phyloP scores from a whole-genome alignment of 1,140 invertebrate genomes.

The Scaptomyza montana region DNA sequence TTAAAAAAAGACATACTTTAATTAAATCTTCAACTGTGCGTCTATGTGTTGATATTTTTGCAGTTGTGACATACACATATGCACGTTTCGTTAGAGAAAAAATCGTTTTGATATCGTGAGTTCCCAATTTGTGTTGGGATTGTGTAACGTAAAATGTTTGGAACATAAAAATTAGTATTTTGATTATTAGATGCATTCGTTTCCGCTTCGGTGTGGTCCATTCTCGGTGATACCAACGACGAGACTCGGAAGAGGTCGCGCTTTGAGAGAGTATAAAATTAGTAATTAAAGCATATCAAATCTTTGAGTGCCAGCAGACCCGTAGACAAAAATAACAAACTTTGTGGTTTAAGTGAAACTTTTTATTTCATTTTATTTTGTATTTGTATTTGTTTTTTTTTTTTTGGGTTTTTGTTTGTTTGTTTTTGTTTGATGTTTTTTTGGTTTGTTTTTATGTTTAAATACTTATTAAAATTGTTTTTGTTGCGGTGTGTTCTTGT shows the following conservation, averaged over 20 bases:
- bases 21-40: too few relatives aligned
- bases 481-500: conserved; percentile 67
- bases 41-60: too few relatives aligned
- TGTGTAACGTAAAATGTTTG: conserved; percentile 27
- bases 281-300: conserved; percentile 32
- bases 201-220: conserved; percentile 4
- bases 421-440: conserved; percentile 61
- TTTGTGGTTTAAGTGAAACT: conserved; percentile 67
- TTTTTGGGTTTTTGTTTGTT: conserved; percentile 59
- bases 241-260: too few relatives aligned
- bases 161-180: conserved; percentile 19
- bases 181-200: neutral
- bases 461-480: conserved; percentile 62
- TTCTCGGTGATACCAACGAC: neutral
- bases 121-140: conserved; percentile 30
- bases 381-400: conserved; percentile 64
- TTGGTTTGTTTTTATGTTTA: conserved; percentile 58
- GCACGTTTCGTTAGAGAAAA: neutral
- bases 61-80: too few relatives aligned
- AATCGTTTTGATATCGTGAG: conserved; percentile 62
- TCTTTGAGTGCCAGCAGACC: conserved; percentile 2
- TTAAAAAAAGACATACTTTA: too few relatives aligned
- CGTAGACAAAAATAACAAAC: neutral
- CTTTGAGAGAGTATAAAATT: neutral
- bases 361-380: conserved; percentile 78